These are phyloP conservation scores for Drosophila nr. fundita DNA, from an alignment of 2,888 invertebrate genomes.

Conservation along the genomic window DNA sequence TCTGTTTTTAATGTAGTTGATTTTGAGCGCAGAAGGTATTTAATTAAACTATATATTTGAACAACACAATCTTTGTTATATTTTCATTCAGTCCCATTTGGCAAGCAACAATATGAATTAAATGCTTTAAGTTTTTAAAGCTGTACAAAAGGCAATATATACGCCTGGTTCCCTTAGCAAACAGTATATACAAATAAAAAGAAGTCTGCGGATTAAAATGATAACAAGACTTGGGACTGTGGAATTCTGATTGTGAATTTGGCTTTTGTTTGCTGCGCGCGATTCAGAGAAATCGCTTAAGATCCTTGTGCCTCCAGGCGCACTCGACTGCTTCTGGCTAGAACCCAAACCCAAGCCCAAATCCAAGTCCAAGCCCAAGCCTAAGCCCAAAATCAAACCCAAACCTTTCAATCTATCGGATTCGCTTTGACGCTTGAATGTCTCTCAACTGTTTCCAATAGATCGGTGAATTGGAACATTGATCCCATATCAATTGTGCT, in stretches of 20 bases:
- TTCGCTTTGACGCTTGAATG: constrained; percentile 60
- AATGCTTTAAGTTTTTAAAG: background rate
- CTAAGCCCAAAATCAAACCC: background rate
- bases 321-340: background rate
- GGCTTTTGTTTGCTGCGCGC: constrained; percentile 34
- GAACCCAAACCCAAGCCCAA: background rate
- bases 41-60: background rate
- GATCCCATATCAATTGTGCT: constrained; percentile 25
- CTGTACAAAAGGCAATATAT: background rate
- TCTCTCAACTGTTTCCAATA: constrained; percentile 35
- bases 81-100: background rate
- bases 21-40: background rate
- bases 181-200: background rate
- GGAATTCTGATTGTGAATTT: constrained; percentile 9
- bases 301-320: background rate
- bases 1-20: background rate
- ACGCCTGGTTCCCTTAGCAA: background rate
- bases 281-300: constrained; percentile 30
- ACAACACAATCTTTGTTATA: background rate
- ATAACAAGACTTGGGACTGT: constrained; percentile 68
- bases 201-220: constrained; percentile 73
- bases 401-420: constrained; percentile 17
- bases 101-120: background rate
- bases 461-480: constrained; percentile 11
- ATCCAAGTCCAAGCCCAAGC: background rate